Evolutionary conservation across 2,888 invertebrate genomes (phyloP), one percentile per base, ranked within the genome.

Genomic region (Ophion ellenae): DNA sequence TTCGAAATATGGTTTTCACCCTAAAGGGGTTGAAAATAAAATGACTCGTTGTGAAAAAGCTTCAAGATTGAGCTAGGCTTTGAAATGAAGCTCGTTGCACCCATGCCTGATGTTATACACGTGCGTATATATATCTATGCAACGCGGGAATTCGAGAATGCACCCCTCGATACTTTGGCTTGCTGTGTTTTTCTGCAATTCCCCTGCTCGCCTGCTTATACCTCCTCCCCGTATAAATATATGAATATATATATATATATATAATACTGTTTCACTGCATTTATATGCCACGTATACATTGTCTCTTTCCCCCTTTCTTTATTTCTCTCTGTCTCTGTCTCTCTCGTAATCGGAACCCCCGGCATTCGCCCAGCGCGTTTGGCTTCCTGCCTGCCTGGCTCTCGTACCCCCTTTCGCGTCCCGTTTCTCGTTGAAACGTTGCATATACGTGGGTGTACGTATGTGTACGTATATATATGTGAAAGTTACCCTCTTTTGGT

Each of bases 51-150:
- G 82, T 74, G 86, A 87, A 83, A 78, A 75, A 75, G 87, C 87
- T 89, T 20, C n/a, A 89, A 91, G 91, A 93, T 92, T 92, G 90
- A 92, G 92, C 92, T 90, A 89, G 90, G 90, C 90, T 91, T 93
- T 90, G 89, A 90, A 88, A 40, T 3, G 69, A 89, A 89, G 89
- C 89, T 90, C 90, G 91, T 91, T 91, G 89, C 90, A 90, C 89
- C 89, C 89, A 90, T 91, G 89, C 91, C 88, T 89, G 73, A 59
- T 28, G 45, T 2, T 66, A 71, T 28, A 57, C 40, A 63, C 57
- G 17, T 57, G 57, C n/a, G 28, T 28, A 53, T 47, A 47, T 70
- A 66, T 66, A 63, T 40, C 28, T 64, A 63, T 76, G 76, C 32
- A 76, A 70, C 69, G 61, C 63, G 80, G 47, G 28, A 57, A 69